phyloP scores from a whole-genome alignment of 2,797 vertebrate genomes.

The Chloroceryle inda region DNA sequence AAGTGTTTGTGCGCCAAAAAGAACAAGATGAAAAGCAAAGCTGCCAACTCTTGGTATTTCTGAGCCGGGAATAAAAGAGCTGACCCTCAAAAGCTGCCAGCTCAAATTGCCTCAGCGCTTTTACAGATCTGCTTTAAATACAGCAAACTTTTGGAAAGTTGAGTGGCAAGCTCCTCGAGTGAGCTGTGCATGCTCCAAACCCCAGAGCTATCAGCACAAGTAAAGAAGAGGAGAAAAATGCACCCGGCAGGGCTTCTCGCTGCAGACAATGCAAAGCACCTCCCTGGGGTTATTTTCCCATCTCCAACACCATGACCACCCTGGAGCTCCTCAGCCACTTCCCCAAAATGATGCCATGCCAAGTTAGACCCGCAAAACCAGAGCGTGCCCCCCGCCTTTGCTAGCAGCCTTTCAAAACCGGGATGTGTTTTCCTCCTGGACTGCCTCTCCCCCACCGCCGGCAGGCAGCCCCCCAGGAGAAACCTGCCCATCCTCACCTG shows the following conservation, averaged over 20 bases:
- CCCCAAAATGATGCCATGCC: neutral
- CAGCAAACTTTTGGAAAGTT: constrained; percentile 46
- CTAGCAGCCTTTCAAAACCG: rapidly evolving
- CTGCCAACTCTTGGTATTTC: neutral
- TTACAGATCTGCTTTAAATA: neutral
- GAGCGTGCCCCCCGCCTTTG: neutral
- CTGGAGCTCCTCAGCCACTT: neutral
- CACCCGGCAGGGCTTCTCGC: neutral
- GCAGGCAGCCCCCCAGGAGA: neutral
- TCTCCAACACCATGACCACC: neutral
- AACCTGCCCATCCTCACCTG: constrained; percentile 84
- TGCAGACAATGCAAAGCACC: neutral
- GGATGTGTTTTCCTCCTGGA: rapidly evolving
- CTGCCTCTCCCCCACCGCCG: rapidly evolving
- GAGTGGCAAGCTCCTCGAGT: constrained; percentile 15
- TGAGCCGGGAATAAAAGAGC: neutral
- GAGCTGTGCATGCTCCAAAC: neutral
- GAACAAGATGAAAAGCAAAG: neutral
- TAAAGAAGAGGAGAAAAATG: neutral
- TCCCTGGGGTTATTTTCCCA: neutral
- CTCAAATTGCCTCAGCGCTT: neutral
- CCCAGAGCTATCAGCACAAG: neutral
- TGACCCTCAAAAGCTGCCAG: neutral
- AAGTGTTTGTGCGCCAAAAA: neutral
- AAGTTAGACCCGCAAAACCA: neutral